A percentile compares a stretch with the other conserved stretches of the same genome.
Conservation (phyloP, 2,888 invertebrate species). For the Ceriagrion tenellum region DNA sequence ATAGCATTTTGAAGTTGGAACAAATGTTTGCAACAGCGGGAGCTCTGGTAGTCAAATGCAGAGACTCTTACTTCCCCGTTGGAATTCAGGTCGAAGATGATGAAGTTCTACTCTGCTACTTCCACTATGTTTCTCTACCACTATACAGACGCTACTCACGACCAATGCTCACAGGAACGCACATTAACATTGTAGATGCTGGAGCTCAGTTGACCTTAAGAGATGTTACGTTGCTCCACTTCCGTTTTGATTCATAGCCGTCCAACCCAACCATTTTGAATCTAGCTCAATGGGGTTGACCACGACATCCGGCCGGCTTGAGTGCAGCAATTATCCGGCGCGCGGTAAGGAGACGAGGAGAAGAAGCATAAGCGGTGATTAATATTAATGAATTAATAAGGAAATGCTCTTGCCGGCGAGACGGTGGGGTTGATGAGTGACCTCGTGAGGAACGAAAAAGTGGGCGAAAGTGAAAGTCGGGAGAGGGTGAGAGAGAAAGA, state of each 20-base stretch:
- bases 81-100: too few species aligned
- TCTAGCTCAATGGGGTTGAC: neutral
- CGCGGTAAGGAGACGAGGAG: neutral
- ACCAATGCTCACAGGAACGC: neutral
- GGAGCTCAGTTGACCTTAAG: neutral
- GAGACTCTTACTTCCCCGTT: too few species aligned
- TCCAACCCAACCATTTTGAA: neutral
- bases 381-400: neutral
- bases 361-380: neutral
- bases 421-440: too few species aligned
- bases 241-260: neutral
- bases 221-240: neutral
- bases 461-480: neutral
- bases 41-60: too few species aligned
- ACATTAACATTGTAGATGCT: neutral
- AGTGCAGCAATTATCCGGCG: neutral
- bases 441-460: neutral
- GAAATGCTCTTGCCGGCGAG: too few species aligned
- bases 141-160: too few species aligned
- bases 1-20: too few species aligned
- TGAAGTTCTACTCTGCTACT: too few species aligned
- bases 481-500: neutral
- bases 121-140: too few species aligned
- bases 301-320: neutral
- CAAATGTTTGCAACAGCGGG: too few species aligned